A percentile compares a stretch with the other conserved stretches of the same genome.
Conservation (phyloP, 2,888 invertebrate genomes). For the Nomada hirtipes region DNA sequence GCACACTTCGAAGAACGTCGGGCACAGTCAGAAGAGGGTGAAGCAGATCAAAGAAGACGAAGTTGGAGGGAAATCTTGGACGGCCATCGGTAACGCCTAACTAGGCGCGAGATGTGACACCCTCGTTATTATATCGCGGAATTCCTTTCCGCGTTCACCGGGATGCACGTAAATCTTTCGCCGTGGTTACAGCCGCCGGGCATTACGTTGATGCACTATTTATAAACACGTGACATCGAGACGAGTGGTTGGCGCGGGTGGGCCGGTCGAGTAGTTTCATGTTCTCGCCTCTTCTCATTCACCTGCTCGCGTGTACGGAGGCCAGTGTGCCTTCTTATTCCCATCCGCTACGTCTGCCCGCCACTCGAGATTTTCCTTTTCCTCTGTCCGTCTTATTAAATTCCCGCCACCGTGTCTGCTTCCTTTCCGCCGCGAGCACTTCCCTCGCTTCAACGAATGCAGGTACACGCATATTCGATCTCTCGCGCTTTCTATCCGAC, state of each 20-base stretch:
- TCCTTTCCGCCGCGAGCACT: constrained; percentile 22
- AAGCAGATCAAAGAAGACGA: constrained; percentile 29
- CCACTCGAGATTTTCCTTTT: constrained; percentile 8
- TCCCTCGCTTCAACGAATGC: constrained; percentile 13
- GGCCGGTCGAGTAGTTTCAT: constrained; percentile 65
- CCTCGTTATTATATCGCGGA: constrained; percentile 74
- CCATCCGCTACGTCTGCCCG: constrained; percentile 1
- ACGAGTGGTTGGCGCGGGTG: constrained; percentile 75
- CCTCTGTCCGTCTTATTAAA: constrained; percentile 50
- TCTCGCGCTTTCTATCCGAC: not conserved
- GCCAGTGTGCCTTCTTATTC: constrained; percentile 26
- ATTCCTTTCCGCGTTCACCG: constrained; percentile 81
- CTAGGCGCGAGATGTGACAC: constrained; percentile 64
- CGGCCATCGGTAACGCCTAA: constrained; percentile 70
- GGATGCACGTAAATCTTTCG: constrained; percentile 81
- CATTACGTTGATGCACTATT: constrained; percentile 83
- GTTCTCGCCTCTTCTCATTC: constrained; percentile 70
- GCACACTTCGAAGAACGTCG: constrained; percentile 1
- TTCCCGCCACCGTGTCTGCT: constrained; percentile 38
- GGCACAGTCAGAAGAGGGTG: too few relatives aligned
- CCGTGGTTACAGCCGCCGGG: constrained; percentile 74
- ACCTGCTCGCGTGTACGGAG: constrained; percentile 63
- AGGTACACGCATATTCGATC: not conserved
- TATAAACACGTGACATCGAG: constrained; percentile 82
- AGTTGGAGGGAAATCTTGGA: constrained; percentile 42